Base-by-base conservation (phyloP, 2,888 invertebrate genomes). In the Metallyticus violacea region DNA sequence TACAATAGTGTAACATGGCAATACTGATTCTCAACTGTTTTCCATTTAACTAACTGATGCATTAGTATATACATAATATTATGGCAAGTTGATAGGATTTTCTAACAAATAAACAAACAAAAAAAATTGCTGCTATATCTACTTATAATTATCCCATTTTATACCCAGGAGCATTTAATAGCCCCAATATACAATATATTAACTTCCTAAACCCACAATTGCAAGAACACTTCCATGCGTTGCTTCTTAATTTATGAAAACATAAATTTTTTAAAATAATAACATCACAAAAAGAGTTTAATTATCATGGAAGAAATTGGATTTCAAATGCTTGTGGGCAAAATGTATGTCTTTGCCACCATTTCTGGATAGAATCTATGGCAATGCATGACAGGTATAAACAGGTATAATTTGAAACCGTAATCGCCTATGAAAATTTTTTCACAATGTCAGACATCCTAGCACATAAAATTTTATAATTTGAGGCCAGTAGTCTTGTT, bases 21-120 rank as follows among this genome's bases (percentile, higher is more conserved):
- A 86, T 86, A 85, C 77, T 40, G 85, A 77, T 77, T 77, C 28
- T 26, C 76, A 62, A 28, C 77, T 83, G 27, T 28, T 83, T 77
- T 83, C 83, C 83, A 83, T 77, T 77, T 77, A 77, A 22, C 83
- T 83, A 83, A 83, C 77, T 83, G 83, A 83, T 83, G 77, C 83
- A 77, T 83, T 83, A 77, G 77, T 83, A 83, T 83, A 83, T 83
- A 83, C 83, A 83, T 28, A 83, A 83, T 83, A 83, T 83, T 83
- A 83, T 83, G 83, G 83, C 83, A 83, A 83, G 83, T 83, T 77
- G 77, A 83, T 77, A 77, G 77, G 7, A 82, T 76, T 82, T 77
- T 29, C 77, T 77, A 83, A 77, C 29, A 79, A 79, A 62, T 22
- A 62, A 83, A 77, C 29, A 79, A 79, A 62, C 40, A 62, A 82